Conservation (phyloP, 2,797 vertebrate species). For the Cheracebus regulus region DNA sequence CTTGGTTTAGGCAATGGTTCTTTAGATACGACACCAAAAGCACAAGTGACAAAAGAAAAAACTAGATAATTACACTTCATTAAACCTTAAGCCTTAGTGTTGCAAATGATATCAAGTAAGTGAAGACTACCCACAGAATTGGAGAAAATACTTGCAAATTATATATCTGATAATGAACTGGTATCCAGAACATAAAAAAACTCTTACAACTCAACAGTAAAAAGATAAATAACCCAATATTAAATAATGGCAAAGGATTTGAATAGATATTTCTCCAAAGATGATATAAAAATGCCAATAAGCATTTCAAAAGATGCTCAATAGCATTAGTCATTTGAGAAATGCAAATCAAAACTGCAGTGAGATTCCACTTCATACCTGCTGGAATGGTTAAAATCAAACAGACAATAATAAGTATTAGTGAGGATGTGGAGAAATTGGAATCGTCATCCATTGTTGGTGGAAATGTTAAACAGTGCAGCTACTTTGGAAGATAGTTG, state of each 20-base stretch:
- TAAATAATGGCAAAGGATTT: not conserved
- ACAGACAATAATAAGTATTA: not conserved
- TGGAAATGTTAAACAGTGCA: not conserved
- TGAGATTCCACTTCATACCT: not conserved
- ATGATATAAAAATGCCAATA: not conserved
- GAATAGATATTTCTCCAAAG: not conserved
- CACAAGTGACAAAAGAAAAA: not conserved
- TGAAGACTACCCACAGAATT: not conserved
- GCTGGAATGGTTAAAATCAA: not conserved
- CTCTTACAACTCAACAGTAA: not conserved
- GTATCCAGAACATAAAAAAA: conserved; percentile 25
- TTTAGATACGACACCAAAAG: not conserved
- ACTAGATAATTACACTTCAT: not conserved
- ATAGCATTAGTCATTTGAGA: not conserved
- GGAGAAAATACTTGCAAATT: not conserved
- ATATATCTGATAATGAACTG: not conserved
- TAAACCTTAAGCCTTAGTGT: not conserved
- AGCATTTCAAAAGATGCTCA: not conserved
- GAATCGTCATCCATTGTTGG: not conserved
- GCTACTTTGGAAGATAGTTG: conserved; percentile 25
- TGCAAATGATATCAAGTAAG: not conserved
- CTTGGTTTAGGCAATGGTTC: not conserved
- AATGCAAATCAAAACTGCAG: not conserved
- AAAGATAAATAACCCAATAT: not conserved
- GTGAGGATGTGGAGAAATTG: not conserved